Conservation (phyloP, 1,140 invertebrate genomes). For the Drosophila quadrilineata region DNA sequence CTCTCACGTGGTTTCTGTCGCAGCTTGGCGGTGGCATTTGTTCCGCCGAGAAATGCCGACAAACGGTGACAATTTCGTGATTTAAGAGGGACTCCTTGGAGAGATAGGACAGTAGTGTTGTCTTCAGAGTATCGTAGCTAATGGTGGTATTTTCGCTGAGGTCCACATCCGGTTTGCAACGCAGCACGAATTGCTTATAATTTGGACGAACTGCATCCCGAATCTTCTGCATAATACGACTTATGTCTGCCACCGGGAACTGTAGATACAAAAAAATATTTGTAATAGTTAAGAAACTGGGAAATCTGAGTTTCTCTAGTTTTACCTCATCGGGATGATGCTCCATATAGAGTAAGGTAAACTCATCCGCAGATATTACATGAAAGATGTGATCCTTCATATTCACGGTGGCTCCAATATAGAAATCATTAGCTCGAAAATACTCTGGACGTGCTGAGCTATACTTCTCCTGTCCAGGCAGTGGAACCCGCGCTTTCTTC, state of each 20-base stretch:
- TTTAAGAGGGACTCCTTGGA: constrained; percentile 87
- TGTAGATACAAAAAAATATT: constrained; percentile 63
- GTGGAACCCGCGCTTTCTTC: constrained; percentile 85
- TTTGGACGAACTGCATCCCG: constrained; percentile 84
- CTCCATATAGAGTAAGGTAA: constrained; percentile 94
- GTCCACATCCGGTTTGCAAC: constrained; percentile 83
- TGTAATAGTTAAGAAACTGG: neutral
- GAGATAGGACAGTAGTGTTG: constrained; percentile 83
- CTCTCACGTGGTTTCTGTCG: constrained; percentile 81
- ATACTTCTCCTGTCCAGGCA: constrained; percentile 88
- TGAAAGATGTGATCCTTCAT: constrained; percentile 90
- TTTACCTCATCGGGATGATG: constrained; percentile 87
- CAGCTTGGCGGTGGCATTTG: constrained; percentile 81
- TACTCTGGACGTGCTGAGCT: constrained; percentile 86
- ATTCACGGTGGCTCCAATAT: constrained; percentile 88
- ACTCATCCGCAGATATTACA: constrained; percentile 91
- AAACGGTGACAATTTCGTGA: constrained; percentile 89
- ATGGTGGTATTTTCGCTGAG: constrained; percentile 45
- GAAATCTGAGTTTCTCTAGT: neutral
- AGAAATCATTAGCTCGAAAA: constrained; percentile 90
- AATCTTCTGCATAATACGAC: constrained; percentile 87
- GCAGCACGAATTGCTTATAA: constrained; percentile 88
- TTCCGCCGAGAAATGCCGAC: constrained; percentile 84
- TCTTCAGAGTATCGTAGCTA: constrained; percentile 83
- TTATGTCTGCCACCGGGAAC: constrained; percentile 88